Base-by-base conservation (phyloP, 2,797 vertebrate species). In the Melopsittacus undulatus region DNA sequence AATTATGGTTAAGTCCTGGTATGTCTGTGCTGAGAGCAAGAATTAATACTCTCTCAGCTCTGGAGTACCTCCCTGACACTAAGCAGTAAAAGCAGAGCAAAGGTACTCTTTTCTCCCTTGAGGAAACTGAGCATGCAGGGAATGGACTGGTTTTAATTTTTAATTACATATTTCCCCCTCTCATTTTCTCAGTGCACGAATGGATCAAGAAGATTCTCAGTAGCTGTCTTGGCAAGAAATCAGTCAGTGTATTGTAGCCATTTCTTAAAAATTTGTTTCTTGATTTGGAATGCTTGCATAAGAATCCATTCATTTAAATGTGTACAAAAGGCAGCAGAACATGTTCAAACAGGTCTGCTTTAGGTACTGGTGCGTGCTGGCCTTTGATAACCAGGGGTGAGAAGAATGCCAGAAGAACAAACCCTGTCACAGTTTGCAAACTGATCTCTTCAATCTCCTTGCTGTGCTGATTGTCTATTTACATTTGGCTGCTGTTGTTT, bases 321-420 rank as follows among this genome's bases (percentile, higher is more conserved):
- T 97, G 97, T 97, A 98, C 98, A 98, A 98, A 98, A 97, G 93
- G 97, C 96, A 90, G 94, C 63, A 94, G 95, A 97, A 96, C 99
- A 45, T 98, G 99, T 98, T 96, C 89, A 92, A 94, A 98, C 99
- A 99, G 95, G 98, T 97, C 97, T 73, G 67, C 89, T 96, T 95
- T 89, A 93, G 93, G 97, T 96, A 94, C 93, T 43, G 79, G 83
- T 91, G 72, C 97, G 95, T 96, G 96, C 94, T 96, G 97, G 97
- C 96, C 95, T 94, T 96, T 96, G 92, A 92, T 96, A 96, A 94
- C 72, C 87, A 83, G 61, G 45, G 93, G 29, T 11, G 46, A 92
- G 89, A 95, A 96, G 90, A 97, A 96, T 93, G 88, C 59, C 57
- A 49, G 82, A 87, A 87, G 93, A 96, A 92, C 77, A 82, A 87